Base-by-base conservation (phyloP, 2,113 vertebrate species). In the Siniperca chuatsi region DNA sequence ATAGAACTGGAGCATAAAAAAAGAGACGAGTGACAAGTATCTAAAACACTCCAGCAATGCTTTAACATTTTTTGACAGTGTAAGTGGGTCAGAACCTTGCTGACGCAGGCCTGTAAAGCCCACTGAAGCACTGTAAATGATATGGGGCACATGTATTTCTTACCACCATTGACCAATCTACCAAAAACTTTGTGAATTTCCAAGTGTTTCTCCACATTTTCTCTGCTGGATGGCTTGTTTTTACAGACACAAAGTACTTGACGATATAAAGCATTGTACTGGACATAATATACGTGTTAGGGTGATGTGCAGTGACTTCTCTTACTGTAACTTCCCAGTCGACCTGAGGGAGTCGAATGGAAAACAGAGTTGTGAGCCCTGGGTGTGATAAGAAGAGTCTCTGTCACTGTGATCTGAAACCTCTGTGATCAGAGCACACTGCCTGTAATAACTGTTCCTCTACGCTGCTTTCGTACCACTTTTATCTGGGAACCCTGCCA, bases 401-500 rank as follows among this genome's bases (percentile, higher is more conserved):
- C 78, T 83, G 81, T 87, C 72, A 79, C 83, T 90, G 81, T 78
- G 91, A 93, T 93, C 81, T 92, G 87, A 94, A 90, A 81, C 2
- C 65, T 80, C 79, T 92, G 76, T 94, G 90, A 95, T 93, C 89
- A 80, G 82, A 89, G 85, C 81, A 85, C 79, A 62, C 82, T 77
- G 90, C 78, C 90, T 91, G 83, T 87, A 93, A 94, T 92, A 93
- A 89, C 89, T 83, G 75, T 75, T 93, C 81, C 82, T 75, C 73
- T 69, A 84, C 74, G 81, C 79, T 83, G 87, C 82, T 92, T 90
- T 89, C 85, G 88, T 85, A 92, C 88, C 78, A 88, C 64, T 88
- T 88, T 93, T 92, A 87, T 89, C 94, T 79, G 92, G 94, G 94
- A 95, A 79, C 73, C 23, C 65, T 52, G 95, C 96, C 96, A 96